phyloP scores from a whole-genome alignment of 2,888 invertebrate genomes.

The Trichopoda pennipes region DNA sequence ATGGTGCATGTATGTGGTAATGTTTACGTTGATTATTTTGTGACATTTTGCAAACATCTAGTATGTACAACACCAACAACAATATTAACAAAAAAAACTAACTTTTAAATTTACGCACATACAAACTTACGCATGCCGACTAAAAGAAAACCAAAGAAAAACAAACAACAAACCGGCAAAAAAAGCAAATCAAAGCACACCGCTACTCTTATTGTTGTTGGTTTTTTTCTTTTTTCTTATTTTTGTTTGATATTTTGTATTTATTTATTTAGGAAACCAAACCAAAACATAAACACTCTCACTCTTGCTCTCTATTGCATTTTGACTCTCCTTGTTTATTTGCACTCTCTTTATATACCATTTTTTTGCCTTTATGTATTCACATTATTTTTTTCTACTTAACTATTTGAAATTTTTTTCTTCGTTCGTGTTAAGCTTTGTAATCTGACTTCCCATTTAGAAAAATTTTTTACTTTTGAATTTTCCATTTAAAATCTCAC shows the following conservation, averaged over 20 bases:
- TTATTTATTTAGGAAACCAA: slow-evolving; percentile 63
- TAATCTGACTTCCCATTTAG: slow-evolving; percentile 69
- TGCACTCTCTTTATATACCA: slow-evolving; percentile 66
- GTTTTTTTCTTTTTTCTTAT: no score
- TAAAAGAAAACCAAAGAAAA: slow-evolving; percentile 47
- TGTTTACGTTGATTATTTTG: slow-evolving; percentile 67
- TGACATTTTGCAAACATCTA: slow-evolving; percentile 63
- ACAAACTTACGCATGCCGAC: slow-evolving; percentile 19
- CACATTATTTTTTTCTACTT: slow-evolving; percentile 52
- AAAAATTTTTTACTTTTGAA: slow-evolving; percentile 65
- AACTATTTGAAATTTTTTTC: slow-evolving; percentile 54
- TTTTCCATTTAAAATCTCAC: slow-evolving; percentile 65
- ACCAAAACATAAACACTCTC: slow-evolving; percentile 65
- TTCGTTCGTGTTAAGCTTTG: slow-evolving; percentile 64
- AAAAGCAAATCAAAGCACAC: slow-evolving; percentile 45
- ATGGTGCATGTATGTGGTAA: slow-evolving; percentile 66
- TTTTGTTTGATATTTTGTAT: slow-evolving; percentile 40
- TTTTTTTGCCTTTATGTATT: slow-evolving; percentile 60
- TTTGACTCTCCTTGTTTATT: slow-evolving; percentile 56
- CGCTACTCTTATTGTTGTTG: slow-evolving; percentile 29
- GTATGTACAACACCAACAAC: slow-evolving; percentile 23
- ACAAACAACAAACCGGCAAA: slow-evolving; percentile 59
- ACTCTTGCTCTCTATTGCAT: slow-evolving; percentile 55
- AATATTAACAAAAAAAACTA: slow-evolving; percentile 17
- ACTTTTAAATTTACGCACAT: slow-evolving; percentile 31